Percentiles rank a stretch among this genome's conserved stretches.
phyloP scores from a whole-genome alignment of 2,797 vertebrate genomes.

The Threskiornis aethiopicus region DNA sequence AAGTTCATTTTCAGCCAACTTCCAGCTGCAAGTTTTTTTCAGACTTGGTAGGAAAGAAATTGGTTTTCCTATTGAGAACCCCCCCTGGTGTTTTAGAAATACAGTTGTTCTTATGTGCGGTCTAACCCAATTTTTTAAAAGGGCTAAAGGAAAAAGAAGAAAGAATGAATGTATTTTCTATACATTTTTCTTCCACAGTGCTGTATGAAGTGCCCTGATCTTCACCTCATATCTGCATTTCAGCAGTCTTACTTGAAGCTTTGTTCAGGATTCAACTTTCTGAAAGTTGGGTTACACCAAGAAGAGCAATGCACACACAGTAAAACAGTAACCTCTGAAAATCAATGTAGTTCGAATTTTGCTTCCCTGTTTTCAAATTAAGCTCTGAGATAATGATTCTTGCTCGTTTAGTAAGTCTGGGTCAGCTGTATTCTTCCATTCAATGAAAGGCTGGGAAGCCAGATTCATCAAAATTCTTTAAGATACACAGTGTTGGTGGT shows the following conservation, averaged over 20 bases:
- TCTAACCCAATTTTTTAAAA: background rate
- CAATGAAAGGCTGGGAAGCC: background rate
- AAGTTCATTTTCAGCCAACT: background rate
- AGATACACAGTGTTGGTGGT: background rate
- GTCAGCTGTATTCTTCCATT: background rate
- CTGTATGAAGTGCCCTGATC: background rate
- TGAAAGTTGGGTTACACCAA: background rate
- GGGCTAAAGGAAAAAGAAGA: background rate
- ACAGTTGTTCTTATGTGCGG: background rate
- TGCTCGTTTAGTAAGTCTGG: background rate
- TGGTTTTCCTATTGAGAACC: background rate
- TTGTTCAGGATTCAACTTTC: background rate
- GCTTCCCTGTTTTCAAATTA: background rate
- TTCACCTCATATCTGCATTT: background rate
- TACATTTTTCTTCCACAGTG: background rate
- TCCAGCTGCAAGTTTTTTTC: background rate
- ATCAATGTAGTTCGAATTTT: background rate
- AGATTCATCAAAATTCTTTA: background rate
- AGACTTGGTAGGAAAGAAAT: background rate
- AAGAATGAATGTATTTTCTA: background rate
- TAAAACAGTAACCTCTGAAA: background rate
- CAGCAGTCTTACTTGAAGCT: background rate
- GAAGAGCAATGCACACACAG: fast-evolving
- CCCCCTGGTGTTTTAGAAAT: background rate
- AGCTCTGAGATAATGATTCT: background rate